A percentile compares a stretch with the other conserved stretches of the same genome.
These are phyloP conservation scores for Catamblyrhynchus diadema DNA, from an alignment of 2,797 vertebrate genomes.

Conservation along the genomic window DNA sequence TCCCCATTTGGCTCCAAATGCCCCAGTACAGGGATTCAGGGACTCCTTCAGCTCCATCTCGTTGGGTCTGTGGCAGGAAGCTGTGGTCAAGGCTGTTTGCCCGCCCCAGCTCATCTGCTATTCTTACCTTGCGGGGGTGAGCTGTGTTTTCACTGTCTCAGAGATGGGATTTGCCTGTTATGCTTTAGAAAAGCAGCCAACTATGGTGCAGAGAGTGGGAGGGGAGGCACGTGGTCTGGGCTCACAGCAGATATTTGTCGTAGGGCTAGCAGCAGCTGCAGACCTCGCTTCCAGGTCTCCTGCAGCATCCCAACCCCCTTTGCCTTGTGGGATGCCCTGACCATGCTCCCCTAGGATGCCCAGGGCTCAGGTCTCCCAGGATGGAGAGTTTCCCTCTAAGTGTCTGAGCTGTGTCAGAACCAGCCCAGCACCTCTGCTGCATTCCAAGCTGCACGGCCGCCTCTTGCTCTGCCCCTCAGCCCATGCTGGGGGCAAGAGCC, in stretches of 20 bases:
- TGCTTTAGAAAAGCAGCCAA: background rate
- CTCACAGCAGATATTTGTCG: background rate
- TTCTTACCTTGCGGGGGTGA: background rate
- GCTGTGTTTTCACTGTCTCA: background rate
- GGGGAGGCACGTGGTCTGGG: rapidly evolving
- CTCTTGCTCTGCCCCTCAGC: background rate
- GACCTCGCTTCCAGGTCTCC: background rate
- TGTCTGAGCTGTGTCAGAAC: background rate
- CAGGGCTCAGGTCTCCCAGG: background rate
- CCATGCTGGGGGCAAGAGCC: background rate
- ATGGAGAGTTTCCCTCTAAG: background rate
- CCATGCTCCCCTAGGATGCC: background rate
- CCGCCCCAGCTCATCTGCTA: background rate
- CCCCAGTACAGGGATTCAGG: background rate
- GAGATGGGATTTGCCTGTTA: background rate
- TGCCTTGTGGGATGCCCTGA: background rate
- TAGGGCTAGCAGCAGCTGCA: background rate
- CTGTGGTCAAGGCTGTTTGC: background rate
- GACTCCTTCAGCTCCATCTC: background rate
- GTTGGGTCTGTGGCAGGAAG: background rate
- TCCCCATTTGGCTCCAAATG: rapidly evolving
- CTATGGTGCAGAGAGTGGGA: background rate
- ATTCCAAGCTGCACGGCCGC: rapidly evolving
- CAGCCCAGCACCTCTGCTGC: background rate
- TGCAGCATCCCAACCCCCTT: background rate